phyloP scores from a whole-genome alignment of 2,888 invertebrate species.

The Drosophila siamana region DNA sequence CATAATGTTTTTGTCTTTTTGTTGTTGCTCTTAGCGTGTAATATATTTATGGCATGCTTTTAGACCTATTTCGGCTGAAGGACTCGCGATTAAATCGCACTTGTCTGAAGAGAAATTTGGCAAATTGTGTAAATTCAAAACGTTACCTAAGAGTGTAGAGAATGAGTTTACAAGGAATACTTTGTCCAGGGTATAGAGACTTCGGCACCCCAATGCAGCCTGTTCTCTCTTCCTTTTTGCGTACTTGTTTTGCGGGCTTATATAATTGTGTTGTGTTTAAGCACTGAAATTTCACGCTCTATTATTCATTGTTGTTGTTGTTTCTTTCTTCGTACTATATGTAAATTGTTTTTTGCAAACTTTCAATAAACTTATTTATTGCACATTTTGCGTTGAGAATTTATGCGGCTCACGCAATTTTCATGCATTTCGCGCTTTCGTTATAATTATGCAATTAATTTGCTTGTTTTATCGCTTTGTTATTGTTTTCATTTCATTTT shows the following conservation, averaged over 20 bases:
- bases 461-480: constrained; percentile 36
- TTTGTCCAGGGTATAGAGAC: neutral
- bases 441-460: constrained; percentile 62
- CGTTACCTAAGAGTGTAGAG: neutral
- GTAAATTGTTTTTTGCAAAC: constrained; percentile 16
- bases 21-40: neutral
- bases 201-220: neutral
- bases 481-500: constrained; percentile 27
- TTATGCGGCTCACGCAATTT: constrained; percentile 72
- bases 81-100: neutral
- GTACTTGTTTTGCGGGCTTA: constrained; percentile 15
- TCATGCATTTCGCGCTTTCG: constrained; percentile 50
- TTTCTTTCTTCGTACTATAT: constrained; percentile 7
- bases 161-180: neutral
- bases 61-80: neutral
- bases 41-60: constrained; percentile 2
- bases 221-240: neutral
- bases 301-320: constrained; percentile 29
- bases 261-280: constrained; percentile 23
- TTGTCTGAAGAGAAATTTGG: neutral
- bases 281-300: constrained; percentile 34
- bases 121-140: neutral
- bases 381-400: constrained; percentile 62
- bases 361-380: constrained; percentile 55
- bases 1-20: neutral